These are phyloP conservation scores for Urechis unicinctus DNA, from an alignment of 2,888 invertebrate species.

Conservation along the genomic window DNA sequence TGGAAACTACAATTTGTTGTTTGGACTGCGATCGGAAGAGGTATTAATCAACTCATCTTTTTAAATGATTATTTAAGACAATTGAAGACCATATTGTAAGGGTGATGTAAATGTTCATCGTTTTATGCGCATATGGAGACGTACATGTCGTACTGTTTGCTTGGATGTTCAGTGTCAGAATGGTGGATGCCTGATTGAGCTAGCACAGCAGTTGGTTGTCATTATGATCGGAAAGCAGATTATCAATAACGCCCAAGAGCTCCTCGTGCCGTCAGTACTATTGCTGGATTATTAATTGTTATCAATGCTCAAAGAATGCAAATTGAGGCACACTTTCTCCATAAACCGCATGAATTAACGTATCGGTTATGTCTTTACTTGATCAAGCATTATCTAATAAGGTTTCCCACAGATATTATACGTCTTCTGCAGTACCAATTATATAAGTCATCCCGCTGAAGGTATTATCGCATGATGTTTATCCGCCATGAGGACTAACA, in stretches of 20 bases:
- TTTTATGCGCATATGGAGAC: too few species aligned
- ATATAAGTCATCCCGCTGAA: too few species aligned
- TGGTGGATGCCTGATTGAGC: conserved; percentile 57
- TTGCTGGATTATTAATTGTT: neutral
- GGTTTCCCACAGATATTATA: too few species aligned
- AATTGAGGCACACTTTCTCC: too few species aligned
- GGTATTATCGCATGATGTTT: too few species aligned
- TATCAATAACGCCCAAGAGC: conserved; percentile 58
- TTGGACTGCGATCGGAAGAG: conserved; percentile 56
- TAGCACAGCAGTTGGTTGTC: conserved; percentile 58
- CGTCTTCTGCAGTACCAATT: neutral
- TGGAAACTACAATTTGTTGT: conserved; percentile 54
- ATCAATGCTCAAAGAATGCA: too few species aligned
- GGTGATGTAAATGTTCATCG: too few species aligned
- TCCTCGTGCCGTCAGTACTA: conserved; percentile 54
- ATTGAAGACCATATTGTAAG: neutral
- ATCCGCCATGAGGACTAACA: too few species aligned
- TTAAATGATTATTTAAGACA: neutral
- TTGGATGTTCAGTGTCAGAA: conserved; percentile 52
- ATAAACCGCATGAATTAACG: too few species aligned
- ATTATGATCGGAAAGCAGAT: conserved; percentile 60
- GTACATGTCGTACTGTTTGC: too few species aligned
- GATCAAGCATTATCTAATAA: too few species aligned
- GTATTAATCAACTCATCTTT: conserved; percentile 36
- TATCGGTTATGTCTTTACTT: too few species aligned